Evolutionary conservation across 2,797 vertebrate genomes (phyloP), one percentile per base, ranked within the genome.

Genomic region (Gymnothorax javanicus): DNA sequence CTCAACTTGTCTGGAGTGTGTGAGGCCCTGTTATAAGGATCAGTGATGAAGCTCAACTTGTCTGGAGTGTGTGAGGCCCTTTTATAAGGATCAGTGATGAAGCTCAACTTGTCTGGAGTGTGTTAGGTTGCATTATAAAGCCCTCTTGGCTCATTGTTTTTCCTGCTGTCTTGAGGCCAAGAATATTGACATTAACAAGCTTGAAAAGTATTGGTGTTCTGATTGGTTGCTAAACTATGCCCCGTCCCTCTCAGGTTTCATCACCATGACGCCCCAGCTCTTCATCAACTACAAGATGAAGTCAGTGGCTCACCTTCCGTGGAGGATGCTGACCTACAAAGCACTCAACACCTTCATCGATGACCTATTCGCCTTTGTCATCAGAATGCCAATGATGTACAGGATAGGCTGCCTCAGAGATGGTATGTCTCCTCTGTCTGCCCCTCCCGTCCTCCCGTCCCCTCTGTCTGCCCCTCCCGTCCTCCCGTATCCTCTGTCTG

Each of bases 221-320:
- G 57, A 33, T 77, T 50, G 11, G 69, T 15, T 23, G 11, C 13
- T n/a, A 12, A 8, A n/a, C 79, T 60, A 75, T 12, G 5, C 11
- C 9, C 7, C 20, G 81, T 17, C 33, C 33, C 7, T 59, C 2
- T 62, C 86, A 99, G 98, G 98, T 67, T 99, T 99, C 92, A 99
- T 99, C 93, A 99, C 98, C 20, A 99, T 99, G 98, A 99, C 98
- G 0, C 98, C 98, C 0, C 98, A 99, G 93, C 96, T 99, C 3
- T 99, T 99, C 93, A 99, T 99, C 92, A 99, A 99, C 96, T 99
- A 99, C 91, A 99, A 99, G 94, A 96, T 99, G 96, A 98, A 99
- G 94, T 99, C 98, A 2, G 98, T 99, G 79, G 98, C 98, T 62
- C 98, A 99, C 92, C 96, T 99, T 94, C 98, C 98, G 0, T 99